Percentiles rank a stretch among this genome's conserved stretches.
These are phyloP conservation scores for Helostoma temminkii DNA, from an alignment of 2,797 vertebrate species.

Conservation along the genomic window DNA sequence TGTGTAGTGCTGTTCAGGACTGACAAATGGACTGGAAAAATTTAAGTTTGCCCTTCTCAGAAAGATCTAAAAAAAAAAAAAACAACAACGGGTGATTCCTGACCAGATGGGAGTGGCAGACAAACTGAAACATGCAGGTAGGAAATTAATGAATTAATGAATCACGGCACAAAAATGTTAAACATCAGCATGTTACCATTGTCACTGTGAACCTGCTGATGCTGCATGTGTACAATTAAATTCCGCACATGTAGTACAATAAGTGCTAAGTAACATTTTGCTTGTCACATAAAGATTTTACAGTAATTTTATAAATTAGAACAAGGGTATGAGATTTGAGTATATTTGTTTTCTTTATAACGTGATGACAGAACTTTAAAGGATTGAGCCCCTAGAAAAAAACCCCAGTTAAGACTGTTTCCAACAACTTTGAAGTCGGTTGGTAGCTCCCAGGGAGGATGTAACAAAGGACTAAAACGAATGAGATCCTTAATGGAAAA, in stretches of 20 bases:
- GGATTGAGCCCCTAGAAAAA: slow-evolving; percentile 38
- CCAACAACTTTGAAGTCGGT: slow-evolving; percentile 75
- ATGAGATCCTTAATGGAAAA: slow-evolving; percentile 75
- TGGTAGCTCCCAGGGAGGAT: slow-evolving; percentile 54
- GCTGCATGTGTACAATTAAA: neutral
- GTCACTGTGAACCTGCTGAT: neutral
- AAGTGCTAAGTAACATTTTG: neutral
- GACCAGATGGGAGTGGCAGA: neutral
- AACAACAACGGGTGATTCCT: no score
- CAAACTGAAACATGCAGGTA: no score
- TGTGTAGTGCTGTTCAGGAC: no score
- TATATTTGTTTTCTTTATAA: slow-evolving; percentile 21
- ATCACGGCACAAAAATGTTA: neutral
- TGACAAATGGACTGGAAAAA: no score
- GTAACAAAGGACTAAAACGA: slow-evolving; percentile 58
- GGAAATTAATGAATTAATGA: no score
- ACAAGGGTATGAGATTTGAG: slow-evolving; percentile 12
- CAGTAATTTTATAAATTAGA: slow-evolving; percentile 32
- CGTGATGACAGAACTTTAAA: slow-evolving; percentile 49
- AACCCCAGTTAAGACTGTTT: slow-evolving; percentile 49
- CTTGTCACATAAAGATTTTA: slow-evolving; percentile 5
- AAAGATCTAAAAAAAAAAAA: no score
- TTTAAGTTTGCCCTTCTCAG: no score
- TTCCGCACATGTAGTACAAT: neutral
- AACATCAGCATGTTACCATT: neutral